phyloP scores from a whole-genome alignment of 2,113 vertebrate species.

The Epinephelus moara region DNA sequence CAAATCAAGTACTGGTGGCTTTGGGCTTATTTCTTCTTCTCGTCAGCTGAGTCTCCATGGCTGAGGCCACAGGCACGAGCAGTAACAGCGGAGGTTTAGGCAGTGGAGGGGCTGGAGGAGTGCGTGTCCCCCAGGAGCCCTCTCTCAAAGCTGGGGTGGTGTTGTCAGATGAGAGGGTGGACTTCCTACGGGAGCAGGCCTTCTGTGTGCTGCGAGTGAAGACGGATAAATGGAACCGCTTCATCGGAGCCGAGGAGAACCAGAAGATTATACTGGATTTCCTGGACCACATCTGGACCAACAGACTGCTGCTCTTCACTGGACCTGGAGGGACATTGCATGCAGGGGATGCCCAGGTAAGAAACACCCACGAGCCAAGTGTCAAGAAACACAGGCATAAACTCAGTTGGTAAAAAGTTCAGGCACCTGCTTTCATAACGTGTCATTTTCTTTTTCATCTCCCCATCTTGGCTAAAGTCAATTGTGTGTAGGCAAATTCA shows the following conservation, averaged over 20 bases:
- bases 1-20: not conserved
- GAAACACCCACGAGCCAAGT: conserved; percentile 16
- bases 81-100: conserved; percentile 42
- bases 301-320: conserved; percentile 81
- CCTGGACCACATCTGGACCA: conserved; percentile 80
- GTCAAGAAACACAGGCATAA: not conserved
- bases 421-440: not conserved
- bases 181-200: conserved; percentile 85
- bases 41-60: conserved; percentile 53
- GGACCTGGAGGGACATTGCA: conserved; percentile 84
- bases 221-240: conserved; percentile 88
- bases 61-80: conserved; percentile 54
- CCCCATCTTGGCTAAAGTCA: not conserved
- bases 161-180: conserved; percentile 84
- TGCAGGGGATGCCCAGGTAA: conserved; percentile 82
- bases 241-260: conserved; percentile 87
- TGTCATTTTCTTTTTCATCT: not conserved
- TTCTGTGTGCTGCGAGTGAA: conserved; percentile 85
- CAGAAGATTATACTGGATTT: conserved; percentile 85
- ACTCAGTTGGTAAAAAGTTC: not conserved
- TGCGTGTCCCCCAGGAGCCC: conserved; percentile 66
- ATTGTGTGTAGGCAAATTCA: conserved; percentile 21
- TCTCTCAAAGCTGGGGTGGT: conserved; percentile 74
- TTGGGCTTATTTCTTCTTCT: not conserved
- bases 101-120: conserved; percentile 52